Conservation (phyloP, 2,113 vertebrate genomes). For the Melanostigma gelatinosum region DNA sequence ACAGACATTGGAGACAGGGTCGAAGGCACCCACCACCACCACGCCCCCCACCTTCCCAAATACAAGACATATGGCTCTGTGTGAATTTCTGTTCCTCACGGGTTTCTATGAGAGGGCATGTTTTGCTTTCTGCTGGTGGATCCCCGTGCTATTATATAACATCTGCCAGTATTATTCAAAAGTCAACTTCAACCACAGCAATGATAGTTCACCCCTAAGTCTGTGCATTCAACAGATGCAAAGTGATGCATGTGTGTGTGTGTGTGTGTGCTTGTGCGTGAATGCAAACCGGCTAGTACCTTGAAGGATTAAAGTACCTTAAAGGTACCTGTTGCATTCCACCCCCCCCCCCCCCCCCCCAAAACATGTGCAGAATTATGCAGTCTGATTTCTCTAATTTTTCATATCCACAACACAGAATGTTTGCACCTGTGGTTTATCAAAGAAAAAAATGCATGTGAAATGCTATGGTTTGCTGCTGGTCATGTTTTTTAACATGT, state of each 20-base stretch:
- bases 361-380: background rate
- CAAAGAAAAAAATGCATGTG: background rate
- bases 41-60: slow-evolving; percentile 1
- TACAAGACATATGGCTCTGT: slow-evolving; percentile 33
- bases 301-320: background rate
- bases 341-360: background rate
- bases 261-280: background rate
- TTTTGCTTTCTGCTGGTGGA: background rate
- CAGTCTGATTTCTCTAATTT: slow-evolving; percentile 18
- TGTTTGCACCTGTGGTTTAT: background rate
- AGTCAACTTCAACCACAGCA: background rate
- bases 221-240: background rate
- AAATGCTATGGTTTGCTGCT: background rate
- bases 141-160: background rate
- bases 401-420: slow-evolving; percentile 16
- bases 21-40: slow-evolving; percentile 18
- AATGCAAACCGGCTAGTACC: background rate
- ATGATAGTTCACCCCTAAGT: background rate
- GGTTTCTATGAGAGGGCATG: background rate
- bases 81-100: slow-evolving; percentile 8
- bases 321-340: background rate
- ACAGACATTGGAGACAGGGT: slow-evolving; percentile 55
- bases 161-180: background rate
- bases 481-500: background rate
- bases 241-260: background rate